These are phyloP conservation scores for Andrena bucephala DNA, from an alignment of 2,888 invertebrate species.

Conservation along the genomic window DNA sequence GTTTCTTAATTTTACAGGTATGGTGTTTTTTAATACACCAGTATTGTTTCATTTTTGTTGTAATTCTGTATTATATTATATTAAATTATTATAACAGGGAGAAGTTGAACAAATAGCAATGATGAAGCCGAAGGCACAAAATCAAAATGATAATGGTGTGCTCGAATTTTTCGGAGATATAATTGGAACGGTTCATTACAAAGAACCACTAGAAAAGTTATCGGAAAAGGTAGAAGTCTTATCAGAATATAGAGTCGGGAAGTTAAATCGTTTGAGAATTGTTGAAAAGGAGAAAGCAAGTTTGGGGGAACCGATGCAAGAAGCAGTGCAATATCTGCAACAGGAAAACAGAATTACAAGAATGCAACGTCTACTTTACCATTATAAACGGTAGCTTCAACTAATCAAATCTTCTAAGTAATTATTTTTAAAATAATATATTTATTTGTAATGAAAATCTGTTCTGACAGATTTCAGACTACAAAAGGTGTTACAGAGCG, in stretches of 20 bases:
- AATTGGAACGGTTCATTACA: slow-evolving; percentile 95
- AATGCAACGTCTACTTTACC: slow-evolving; percentile 78
- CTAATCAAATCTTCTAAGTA: background rate
- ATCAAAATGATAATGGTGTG: slow-evolving; percentile 97
- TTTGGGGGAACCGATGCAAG: slow-evolving; percentile 91
- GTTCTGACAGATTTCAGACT: slow-evolving; percentile 69
- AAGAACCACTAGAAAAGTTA: slow-evolving; percentile 93
- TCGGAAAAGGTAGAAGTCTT: slow-evolving; percentile 90
- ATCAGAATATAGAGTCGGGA: slow-evolving; percentile 91
- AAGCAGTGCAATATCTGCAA: slow-evolving; percentile 91
- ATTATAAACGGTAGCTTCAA: slow-evolving; percentile 76
- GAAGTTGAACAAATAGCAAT: slow-evolving; percentile 99
- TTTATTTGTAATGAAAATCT: background rate
- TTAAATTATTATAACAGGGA: slow-evolving; percentile 88
- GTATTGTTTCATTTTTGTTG: background rate
- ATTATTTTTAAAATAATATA: background rate
- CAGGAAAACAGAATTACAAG: slow-evolving; percentile 91
- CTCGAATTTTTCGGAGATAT: slow-evolving; percentile 99
- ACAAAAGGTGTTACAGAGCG: slow-evolving; percentile 70
- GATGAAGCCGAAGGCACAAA: slow-evolving; percentile 97
- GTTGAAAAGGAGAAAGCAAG: slow-evolving; percentile 93
- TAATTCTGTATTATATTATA: background rate
- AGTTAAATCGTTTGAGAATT: slow-evolving; percentile 93
- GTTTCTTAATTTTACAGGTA: slow-evolving; percentile 98
- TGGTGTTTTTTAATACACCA: slow-evolving; percentile 11